Evolutionary conservation across 2,888 invertebrate species (phyloP).

Genomic region (Netelia inedita): DNA sequence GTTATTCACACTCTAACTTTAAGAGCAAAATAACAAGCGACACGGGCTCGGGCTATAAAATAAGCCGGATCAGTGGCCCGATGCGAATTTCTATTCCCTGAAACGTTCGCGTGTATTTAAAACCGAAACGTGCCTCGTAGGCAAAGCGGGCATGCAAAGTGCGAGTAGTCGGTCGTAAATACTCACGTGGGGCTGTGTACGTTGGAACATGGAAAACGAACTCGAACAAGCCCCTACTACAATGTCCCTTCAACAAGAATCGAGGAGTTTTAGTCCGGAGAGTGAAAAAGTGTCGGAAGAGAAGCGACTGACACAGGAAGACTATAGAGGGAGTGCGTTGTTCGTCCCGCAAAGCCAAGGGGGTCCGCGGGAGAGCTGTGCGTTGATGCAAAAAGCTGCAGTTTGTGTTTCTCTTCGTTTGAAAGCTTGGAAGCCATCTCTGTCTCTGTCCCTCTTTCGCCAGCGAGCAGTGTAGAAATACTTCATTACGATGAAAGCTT

Average conservation of each 20-base stretch:
- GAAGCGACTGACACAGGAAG: constrained; percentile 47
- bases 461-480: constrained; percentile 64
- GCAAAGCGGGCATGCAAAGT: constrained; percentile 20
- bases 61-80: too few species aligned
- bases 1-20: too few species aligned
- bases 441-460: constrained; percentile 17
- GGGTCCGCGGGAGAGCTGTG: constrained; percentile 43
- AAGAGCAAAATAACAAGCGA: too few species aligned
- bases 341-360: constrained; percentile 50
- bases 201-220: constrained; percentile 44
- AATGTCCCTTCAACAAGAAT: constrained; percentile 57
- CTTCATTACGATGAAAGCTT: constrained; percentile 85
- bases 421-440: constrained; percentile 60
- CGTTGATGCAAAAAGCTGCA: constrained; percentile 67
- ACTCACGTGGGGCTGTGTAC: not conserved
- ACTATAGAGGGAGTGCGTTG: constrained; percentile 59
- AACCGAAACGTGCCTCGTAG: not conserved
- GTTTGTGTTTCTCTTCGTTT: constrained; percentile 78
- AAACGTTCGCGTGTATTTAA: too few species aligned
- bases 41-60: too few species aligned
- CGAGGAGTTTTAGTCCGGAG: constrained; percentile 37
- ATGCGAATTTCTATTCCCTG: too few species aligned
- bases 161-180: constrained; percentile 17
- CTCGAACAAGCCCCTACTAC: constrained; percentile 30
- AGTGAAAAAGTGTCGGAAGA: constrained; percentile 29